phyloP scores from a whole-genome alignment of 2,888 invertebrate genomes.

The Agrilus mali region DNA sequence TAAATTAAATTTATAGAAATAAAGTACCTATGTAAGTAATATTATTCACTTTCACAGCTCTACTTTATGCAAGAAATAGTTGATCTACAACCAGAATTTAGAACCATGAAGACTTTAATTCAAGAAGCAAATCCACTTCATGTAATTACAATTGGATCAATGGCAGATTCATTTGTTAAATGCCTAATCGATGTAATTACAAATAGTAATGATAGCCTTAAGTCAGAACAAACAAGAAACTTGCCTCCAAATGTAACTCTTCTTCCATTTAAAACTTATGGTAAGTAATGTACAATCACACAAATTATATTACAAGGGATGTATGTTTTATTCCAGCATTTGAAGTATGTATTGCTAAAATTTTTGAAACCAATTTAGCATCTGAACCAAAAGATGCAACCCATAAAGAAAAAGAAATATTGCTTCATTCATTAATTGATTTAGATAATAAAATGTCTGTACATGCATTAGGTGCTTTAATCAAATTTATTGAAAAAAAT shows the following conservation, averaged over 20 bases:
- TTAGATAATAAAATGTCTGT: conserved; percentile 49
- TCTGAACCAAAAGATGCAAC: conserved; percentile 33
- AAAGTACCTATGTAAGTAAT: neutral
- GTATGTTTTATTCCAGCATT: conserved; percentile 30
- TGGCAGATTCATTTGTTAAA: conserved; percentile 38
- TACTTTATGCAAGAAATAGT: conserved; percentile 54
- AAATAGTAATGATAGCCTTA: conserved; percentile 12
- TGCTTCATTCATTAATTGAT: conserved; percentile 49
- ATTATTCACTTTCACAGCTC: conserved; percentile 32
- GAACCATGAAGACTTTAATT: conserved; percentile 43
- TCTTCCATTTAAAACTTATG: conserved; percentile 45
- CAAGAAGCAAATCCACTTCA: conserved; percentile 47
- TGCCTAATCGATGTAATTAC: conserved; percentile 19
- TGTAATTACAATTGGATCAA: conserved; percentile 41
- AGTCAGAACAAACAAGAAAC: conserved; percentile 20
- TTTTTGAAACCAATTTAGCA: conserved; percentile 41
- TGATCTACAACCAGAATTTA: conserved; percentile 50
- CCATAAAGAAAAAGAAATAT: conserved; percentile 42
- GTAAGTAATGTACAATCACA: conserved; percentile 29
- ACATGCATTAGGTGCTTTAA: conserved; percentile 57
- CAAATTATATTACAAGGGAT: neutral
- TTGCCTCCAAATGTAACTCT: conserved; percentile 41
- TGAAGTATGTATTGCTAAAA: conserved; percentile 43
- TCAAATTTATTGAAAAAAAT: conserved; percentile 57
- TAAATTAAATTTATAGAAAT: conserved; percentile 1